Conservation (phyloP, 2,113 vertebrate genomes). For the Macrotus californicus region DNA sequence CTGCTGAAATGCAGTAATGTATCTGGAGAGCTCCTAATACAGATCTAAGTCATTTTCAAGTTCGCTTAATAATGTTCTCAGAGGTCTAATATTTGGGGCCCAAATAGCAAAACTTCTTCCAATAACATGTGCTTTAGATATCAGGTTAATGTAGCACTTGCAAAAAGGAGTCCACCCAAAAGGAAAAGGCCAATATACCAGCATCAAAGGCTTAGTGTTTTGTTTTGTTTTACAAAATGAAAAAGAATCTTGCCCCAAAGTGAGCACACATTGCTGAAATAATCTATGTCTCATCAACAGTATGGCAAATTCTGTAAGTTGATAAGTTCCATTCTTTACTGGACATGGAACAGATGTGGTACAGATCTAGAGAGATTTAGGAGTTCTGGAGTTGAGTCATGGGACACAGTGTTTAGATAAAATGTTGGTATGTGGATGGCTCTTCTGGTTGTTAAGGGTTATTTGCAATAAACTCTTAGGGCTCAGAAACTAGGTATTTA, state of each 20-base stretch:
- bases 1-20: neutral
- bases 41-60: constrained; percentile 13
- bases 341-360: neutral
- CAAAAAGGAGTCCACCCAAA: constrained; percentile 19
- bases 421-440: neutral
- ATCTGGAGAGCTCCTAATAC: constrained; percentile 40
- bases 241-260: neutral
- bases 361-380: neutral
- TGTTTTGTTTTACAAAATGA: constrained; percentile 31
- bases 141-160: constrained; percentile 35
- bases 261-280: neutral
- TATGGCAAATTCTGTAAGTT: neutral
- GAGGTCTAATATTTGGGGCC: constrained; percentile 23
- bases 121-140: constrained; percentile 36
- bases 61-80: constrained; percentile 4
- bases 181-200: neutral
- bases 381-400: neutral
- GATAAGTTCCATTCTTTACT: neutral
- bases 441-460: neutral
- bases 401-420: neutral
- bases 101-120: constrained; percentile 29
- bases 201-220: constrained; percentile 6
- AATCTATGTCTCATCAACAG: neutral
- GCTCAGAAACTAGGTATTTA: neutral
- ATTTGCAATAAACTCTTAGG: neutral